Evolutionary conservation across 2,797 vertebrate species (phyloP).

Genomic region (Otus scops): DNA sequence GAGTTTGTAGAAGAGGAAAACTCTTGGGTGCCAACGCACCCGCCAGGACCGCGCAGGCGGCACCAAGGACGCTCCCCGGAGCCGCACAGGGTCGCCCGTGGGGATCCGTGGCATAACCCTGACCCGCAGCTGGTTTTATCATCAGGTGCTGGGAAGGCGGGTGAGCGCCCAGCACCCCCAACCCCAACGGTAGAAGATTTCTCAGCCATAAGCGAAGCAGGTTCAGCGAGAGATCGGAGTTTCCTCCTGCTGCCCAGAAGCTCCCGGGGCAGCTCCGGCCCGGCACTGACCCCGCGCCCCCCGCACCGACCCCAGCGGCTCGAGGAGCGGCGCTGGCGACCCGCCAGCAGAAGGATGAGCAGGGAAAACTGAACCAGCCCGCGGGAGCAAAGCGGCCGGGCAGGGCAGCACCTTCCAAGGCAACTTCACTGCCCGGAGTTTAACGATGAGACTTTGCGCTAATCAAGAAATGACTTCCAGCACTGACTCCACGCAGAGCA

Average conservation of each 20-base stretch:
- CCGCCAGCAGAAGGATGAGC: not conserved
- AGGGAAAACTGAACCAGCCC: not conserved
- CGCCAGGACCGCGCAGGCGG: too few species aligned
- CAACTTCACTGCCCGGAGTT: not conserved
- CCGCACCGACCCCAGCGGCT: accelerated
- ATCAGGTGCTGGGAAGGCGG: not conserved
- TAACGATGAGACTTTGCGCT: not conserved
- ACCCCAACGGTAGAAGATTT: not conserved
- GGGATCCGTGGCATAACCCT: accelerated
- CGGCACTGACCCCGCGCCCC: not conserved
- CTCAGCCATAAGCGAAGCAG: not conserved
- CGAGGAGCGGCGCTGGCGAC: not conserved
- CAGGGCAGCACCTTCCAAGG: not conserved
- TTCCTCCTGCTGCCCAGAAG: not conserved
- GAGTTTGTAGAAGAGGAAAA: too few species aligned
- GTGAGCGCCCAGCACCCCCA: not conserved
- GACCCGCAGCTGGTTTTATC: not conserved
- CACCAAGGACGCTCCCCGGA: too few species aligned
- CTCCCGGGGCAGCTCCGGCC: not conserved
- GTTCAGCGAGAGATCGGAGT: not conserved
- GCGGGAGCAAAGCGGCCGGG: not conserved
- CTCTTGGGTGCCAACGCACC: too few species aligned
- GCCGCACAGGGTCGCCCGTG: too few species aligned
- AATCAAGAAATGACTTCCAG: not conserved
- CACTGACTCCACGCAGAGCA: not conserved